Evolutionary conservation across 1,140 invertebrate species (phyloP).

Genomic region (Bombus turneri): DNA sequence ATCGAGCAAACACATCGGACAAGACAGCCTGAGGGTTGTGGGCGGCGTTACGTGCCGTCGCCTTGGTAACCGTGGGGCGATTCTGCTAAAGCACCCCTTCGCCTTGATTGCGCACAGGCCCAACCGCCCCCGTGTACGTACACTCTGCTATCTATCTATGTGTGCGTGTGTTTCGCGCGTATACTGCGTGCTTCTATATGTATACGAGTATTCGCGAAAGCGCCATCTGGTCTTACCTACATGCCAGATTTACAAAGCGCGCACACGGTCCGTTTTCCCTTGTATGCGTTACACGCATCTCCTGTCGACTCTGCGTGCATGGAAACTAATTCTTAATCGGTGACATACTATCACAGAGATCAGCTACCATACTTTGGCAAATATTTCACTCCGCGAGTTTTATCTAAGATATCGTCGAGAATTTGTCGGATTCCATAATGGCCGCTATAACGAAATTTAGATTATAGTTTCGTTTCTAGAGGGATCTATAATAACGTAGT

Average conservation of each 20-base stretch:
- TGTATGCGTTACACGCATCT: background rate
- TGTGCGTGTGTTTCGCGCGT: background rate
- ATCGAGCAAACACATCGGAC: conserved; percentile 82
- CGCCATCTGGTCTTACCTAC: conserved; percentile 33
- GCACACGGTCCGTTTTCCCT: conserved; percentile 3
- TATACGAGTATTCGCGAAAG: background rate
- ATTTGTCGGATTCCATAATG: background rate
- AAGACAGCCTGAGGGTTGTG: conserved; percentile 80
- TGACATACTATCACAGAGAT: background rate
- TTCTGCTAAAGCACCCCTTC: conserved; percentile 76
- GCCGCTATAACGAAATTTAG: background rate
- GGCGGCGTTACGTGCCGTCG: conserved; percentile 81
- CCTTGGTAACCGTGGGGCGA: conserved; percentile 76
- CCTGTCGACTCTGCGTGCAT: background rate
- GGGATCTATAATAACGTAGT: too few species aligned
- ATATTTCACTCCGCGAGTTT: background rate
- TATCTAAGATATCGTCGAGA: background rate
- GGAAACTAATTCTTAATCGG: conserved; percentile 22
- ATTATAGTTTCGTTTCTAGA: background rate
- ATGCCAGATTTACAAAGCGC: conserved; percentile 45
- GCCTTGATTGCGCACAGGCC: conserved; percentile 76
- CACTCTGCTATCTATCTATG: background rate
- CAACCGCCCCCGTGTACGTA: conserved; percentile 51
- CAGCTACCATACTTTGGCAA: background rate
- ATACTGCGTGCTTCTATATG: background rate